Base-by-base conservation (phyloP, 1,140 invertebrate genomes). In the Megathymus violae region DNA sequence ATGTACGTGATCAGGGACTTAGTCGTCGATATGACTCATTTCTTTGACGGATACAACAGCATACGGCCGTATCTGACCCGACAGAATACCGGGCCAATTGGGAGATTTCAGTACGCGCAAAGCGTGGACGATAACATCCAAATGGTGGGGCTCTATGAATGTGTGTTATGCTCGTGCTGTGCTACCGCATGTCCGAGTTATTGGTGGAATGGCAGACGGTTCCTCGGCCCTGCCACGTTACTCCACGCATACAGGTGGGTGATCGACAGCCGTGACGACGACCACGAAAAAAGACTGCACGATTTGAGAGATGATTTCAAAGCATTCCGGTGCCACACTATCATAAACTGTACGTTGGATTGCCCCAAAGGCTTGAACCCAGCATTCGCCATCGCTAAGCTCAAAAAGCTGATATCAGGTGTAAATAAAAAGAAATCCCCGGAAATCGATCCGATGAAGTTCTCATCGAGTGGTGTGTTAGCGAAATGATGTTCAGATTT, bases 1-100 rank as follows among this genome's bases (percentile, higher is more conserved):
- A 96, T 97, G 94, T 98, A 97, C 80, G 96, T 98, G 0, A 94
- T 98, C 11, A 96, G 97, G 85, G 97, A 99, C 91, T 88, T 99
- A 34, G 95, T 98, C 10, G 95, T 97, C 22, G 96, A 98, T 82
- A 95, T 98, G 95, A 95, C 91, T 25, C 94, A 97, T 70, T 98
- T 98, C 88, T 96, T 97, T 76, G 91, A 94, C 25, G 97, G 97
- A 73, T 98, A 98, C 85, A 93, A 93, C 48, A 94, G 93, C 6
- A 97, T 98, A 74, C 94, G 98, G 65, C 97, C 97, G 0, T 98
- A 95, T 92, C 89, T 98, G 41, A 95, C 97, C 70, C 93, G 95
- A 59, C 94, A 94, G 43, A 93, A 94, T 67, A 92, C 93, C 10
- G 91, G 91, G 50, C 74, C 71, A 63, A 86, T 87, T 11, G 93